Conservation (phyloP, 2,888 invertebrate genomes). For the Epistrophella euchroma region DNA sequence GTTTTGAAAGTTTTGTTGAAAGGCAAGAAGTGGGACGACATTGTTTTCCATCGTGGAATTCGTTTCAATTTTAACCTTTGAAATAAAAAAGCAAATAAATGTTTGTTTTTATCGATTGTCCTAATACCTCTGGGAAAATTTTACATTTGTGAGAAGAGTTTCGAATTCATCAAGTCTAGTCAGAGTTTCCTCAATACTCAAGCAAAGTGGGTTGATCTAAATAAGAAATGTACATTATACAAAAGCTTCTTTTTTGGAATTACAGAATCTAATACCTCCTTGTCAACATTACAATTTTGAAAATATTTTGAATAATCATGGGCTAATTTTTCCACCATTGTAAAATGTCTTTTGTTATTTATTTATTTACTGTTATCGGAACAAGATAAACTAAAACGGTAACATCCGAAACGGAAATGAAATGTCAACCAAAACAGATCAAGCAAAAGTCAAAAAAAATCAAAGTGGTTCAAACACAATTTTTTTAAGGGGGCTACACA, state of each 20-base stretch:
- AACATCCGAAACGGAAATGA: background rate
- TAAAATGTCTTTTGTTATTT: conserved; percentile 6
- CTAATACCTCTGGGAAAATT: conserved; percentile 72
- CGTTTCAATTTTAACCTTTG: conserved; percentile 81
- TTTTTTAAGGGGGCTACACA: too few species aligned
- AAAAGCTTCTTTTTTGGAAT: background rate
- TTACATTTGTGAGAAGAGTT: conserved; percentile 86
- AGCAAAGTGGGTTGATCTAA: conserved; percentile 85
- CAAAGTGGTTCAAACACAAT: too few species aligned
- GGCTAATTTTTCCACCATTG: conserved; percentile 78
- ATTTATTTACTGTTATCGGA: conserved; percentile 11
- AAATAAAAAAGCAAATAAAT: background rate
- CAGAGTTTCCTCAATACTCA: conserved; percentile 88
- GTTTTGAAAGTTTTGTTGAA: conserved; percentile 85
- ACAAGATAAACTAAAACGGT: background rate
- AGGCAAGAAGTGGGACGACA: conserved; percentile 85
- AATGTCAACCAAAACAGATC: too few species aligned
- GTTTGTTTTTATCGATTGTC: background rate
- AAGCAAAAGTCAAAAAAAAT: too few species aligned
- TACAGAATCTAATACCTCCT: conserved; percentile 83
- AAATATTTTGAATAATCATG: conserved; percentile 86
- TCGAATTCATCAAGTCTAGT: conserved; percentile 88
- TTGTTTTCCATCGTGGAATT: conserved; percentile 83
- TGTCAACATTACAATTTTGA: conserved; percentile 85
- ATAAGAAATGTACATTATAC: background rate